Conservation (phyloP, 2,113 vertebrate species). For the Climacteris rufus region DNA sequence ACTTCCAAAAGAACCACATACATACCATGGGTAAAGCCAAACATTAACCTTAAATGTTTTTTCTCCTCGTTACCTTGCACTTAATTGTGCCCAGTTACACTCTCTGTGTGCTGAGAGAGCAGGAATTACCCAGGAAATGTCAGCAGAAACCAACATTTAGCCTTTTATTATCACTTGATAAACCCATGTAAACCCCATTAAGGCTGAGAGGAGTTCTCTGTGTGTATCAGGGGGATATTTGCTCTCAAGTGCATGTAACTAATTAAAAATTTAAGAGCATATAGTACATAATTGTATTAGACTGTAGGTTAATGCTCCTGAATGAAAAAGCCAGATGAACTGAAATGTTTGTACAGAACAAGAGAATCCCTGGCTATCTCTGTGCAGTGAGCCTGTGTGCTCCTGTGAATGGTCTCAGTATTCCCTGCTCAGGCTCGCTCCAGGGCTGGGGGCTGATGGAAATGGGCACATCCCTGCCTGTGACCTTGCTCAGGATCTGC, state of each 20-base stretch:
- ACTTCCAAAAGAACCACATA: accelerated
- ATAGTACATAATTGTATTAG: not conserved
- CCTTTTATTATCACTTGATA: constrained; percentile 45
- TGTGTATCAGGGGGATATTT: not conserved
- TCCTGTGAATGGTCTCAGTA: not conserved
- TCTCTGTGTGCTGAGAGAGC: not conserved
- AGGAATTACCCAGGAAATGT: not conserved
- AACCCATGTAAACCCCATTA: constrained; percentile 25
- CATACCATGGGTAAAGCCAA: not conserved
- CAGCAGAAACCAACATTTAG: not conserved
- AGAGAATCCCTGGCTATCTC: not conserved
- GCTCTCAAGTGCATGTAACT: not conserved
- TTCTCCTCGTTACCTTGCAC: not conserved
- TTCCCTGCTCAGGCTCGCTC: not conserved
- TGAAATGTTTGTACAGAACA: not conserved
- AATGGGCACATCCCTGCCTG: not conserved
- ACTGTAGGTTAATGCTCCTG: constrained; percentile 14
- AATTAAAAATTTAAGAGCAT: constrained; percentile 47
- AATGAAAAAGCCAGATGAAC: not conserved
- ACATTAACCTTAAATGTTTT: not conserved
- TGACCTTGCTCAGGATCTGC: not conserved
- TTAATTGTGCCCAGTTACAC: not conserved
- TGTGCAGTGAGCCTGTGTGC: not conserved
- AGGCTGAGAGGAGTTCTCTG: not conserved
- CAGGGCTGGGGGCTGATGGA: not conserved